phyloP scores from a whole-genome alignment of 2,113 vertebrate species.

The Raphicerus campestris region DNA sequence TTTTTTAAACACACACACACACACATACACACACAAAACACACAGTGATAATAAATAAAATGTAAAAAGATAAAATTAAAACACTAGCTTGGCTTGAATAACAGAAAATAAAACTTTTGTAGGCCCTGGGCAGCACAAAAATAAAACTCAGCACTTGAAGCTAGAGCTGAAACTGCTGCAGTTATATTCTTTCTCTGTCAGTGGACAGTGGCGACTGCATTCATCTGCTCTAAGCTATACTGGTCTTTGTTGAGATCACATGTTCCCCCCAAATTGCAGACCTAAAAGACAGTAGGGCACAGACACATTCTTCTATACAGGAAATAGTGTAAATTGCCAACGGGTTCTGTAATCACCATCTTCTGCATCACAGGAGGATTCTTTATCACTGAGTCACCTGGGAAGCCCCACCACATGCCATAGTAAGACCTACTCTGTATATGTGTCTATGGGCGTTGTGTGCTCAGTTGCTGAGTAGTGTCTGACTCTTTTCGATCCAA shows the following conservation, averaged over 20 bases:
- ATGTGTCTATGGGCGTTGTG: background rate
- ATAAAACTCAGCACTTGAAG: background rate
- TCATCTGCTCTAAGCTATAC: background rate
- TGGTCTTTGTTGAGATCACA: background rate
- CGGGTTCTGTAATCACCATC: background rate
- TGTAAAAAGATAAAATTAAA: background rate
- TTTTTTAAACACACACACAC: too few species aligned
- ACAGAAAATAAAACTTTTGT: background rate
- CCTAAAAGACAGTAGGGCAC: background rate
- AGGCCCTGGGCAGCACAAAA: background rate
- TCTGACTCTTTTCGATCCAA: background rate
- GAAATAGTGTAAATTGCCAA: background rate
- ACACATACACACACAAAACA: too few species aligned
- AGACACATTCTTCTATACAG: background rate
- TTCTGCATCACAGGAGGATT: fast-evolving
- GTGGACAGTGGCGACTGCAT: background rate
- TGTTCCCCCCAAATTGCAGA: background rate
- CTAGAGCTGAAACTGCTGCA: background rate
- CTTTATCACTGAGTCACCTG: background rate
- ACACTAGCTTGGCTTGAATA: background rate
- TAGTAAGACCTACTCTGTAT: background rate
- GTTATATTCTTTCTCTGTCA: background rate
- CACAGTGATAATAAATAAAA: background rate
- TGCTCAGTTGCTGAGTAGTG: background rate
- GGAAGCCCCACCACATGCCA: background rate